Evolutionary conservation across 2,797 vertebrate genomes (phyloP).

Genomic region (Pangasius krempfi): DNA sequence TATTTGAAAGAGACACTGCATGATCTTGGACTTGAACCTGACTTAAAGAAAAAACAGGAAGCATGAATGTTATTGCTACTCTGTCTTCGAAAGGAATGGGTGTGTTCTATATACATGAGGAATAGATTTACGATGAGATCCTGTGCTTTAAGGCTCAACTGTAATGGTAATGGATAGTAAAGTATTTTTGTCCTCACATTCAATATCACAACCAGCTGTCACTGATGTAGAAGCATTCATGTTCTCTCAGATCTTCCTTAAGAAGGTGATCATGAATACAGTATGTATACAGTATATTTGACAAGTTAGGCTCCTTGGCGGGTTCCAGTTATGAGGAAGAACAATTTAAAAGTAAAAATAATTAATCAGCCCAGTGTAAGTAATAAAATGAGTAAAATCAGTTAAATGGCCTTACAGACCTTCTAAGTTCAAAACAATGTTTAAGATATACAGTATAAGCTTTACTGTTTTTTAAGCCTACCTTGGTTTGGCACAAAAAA

Average conservation of each 20-base stretch:
- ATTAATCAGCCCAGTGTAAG: conserved; percentile 12
- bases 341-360: conserved; percentile 37
- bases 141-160: background rate
- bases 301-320: conserved; percentile 6
- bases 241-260: background rate
- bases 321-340: conserved; percentile 18
- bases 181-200: background rate
- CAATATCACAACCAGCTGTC: background rate
- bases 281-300: background rate
- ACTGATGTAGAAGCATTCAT: background rate
- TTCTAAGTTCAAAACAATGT: background rate
- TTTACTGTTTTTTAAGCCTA: background rate
- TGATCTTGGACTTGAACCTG: background rate
- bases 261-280: background rate
- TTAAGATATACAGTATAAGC: background rate
- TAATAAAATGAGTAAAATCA: background rate
- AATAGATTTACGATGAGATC: background rate
- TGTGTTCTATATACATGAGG: background rate
- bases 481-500: background rate
- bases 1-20: background rate
- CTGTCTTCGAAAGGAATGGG: background rate
- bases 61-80: background rate
- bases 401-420: background rate
- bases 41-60: background rate
- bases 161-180: background rate